These are phyloP conservation scores for Herpetotheres cachinnans DNA, from an alignment of 2,113 vertebrate genomes.

Conservation along the genomic window DNA sequence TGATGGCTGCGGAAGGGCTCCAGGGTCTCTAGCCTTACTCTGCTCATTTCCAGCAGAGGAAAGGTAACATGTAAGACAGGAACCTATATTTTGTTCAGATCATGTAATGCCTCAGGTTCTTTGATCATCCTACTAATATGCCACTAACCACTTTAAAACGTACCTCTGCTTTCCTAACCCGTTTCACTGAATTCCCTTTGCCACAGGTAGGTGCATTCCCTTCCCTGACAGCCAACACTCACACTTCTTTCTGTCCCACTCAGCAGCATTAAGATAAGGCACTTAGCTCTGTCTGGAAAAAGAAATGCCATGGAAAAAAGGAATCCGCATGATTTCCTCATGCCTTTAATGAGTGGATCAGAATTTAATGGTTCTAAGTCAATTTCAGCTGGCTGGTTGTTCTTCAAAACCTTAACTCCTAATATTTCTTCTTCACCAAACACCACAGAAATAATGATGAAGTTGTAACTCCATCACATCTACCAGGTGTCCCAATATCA, in stretches of 20 bases:
- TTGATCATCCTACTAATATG: not conserved
- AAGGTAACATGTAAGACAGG: not conserved
- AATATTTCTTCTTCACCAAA: not conserved
- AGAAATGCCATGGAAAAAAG: not conserved
- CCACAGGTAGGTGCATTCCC: not conserved
- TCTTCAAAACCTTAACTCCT: not conserved
- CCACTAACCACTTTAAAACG: not conserved
- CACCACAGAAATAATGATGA: not conserved
- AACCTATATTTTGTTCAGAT: not conserved
- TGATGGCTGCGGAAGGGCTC: rapidly evolving
- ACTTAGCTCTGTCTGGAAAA: not conserved
- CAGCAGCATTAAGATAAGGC: not conserved
- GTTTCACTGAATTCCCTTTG: not conserved
- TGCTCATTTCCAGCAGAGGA: not conserved
- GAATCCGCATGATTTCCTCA: not conserved
- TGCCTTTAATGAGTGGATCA: not conserved
- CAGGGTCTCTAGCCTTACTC: not conserved
- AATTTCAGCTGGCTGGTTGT: not conserved
- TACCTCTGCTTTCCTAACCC: not conserved
- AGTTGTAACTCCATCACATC: not conserved
- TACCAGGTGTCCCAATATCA: not conserved
- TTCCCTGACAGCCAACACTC: not conserved
- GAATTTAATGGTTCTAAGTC: not conserved
- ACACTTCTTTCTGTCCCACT: not conserved
- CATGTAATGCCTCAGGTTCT: not conserved